These are phyloP conservation scores for Gymnocephalus cernua DNA, from an alignment of 2,113 vertebrate genomes.

Conservation along the genomic window DNA sequence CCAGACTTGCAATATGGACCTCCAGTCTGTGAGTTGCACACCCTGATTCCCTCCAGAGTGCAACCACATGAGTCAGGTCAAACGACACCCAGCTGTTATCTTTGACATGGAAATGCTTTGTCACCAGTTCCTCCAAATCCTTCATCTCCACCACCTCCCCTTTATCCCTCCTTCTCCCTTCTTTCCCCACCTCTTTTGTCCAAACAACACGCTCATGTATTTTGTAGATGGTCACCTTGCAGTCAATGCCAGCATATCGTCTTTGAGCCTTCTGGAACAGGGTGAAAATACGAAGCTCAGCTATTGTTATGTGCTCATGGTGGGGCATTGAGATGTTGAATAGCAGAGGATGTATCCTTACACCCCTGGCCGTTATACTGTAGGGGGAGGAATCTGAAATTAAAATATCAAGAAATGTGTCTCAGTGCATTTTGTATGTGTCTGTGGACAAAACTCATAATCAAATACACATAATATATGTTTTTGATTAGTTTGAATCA, in stretches of 20 bases:
- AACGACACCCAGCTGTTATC: slow-evolving; percentile 95
- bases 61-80: slow-evolving; percentile 89
- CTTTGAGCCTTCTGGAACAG: slow-evolving; percentile 85
- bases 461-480: not conserved
- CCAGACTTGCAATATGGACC: slow-evolving; percentile 87
- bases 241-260: slow-evolving; percentile 82
- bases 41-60: slow-evolving; percentile 87
- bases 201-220: slow-evolving; percentile 68
- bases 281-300: slow-evolving; percentile 92
- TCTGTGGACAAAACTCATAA: not conserved
- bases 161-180: slow-evolving; percentile 68
- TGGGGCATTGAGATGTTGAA: slow-evolving; percentile 94
- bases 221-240: slow-evolving; percentile 92
- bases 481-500: not conserved
- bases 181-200: slow-evolving; percentile 69
- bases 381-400: slow-evolving; percentile 88
- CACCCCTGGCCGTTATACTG: slow-evolving; percentile 78
- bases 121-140: slow-evolving; percentile 85
- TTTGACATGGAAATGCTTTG: slow-evolving; percentile 86
- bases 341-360: slow-evolving; percentile 88
- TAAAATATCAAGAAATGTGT: slow-evolving; percentile 54
- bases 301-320: slow-evolving; percentile 89
- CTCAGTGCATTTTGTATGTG: slow-evolving; percentile 29
- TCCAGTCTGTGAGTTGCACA: slow-evolving; percentile 87
- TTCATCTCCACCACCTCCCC: slow-evolving; percentile 69